phyloP scores from a whole-genome alignment of 2,797 vertebrate genomes.

The Poecile montanus region DNA sequence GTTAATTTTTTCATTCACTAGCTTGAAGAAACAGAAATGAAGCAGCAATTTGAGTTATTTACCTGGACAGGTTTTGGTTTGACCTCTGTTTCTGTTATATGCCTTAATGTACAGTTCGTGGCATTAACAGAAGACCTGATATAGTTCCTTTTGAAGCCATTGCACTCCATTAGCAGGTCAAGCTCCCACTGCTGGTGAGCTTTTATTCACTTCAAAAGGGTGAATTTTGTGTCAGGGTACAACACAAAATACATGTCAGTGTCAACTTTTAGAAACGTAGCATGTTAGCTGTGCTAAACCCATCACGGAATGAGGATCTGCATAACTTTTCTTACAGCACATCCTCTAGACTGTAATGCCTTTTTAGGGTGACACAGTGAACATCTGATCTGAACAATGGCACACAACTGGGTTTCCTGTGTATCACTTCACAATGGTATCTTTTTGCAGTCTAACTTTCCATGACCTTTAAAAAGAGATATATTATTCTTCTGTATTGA shows the following conservation, averaged over 20 bases:
- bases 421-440: background rate
- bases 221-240: background rate
- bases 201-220: background rate
- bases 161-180: background rate
- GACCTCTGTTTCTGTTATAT: background rate
- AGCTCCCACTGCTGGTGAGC: background rate
- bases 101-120: background rate
- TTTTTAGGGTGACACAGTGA: background rate
- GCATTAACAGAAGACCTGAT: background rate
- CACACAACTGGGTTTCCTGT: background rate
- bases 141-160: background rate
- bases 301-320: background rate
- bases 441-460: background rate
- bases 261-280: background rate
- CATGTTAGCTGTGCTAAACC: background rate
- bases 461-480: background rate
- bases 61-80: background rate
- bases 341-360: background rate
- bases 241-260: background rate
- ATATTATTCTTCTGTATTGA: background rate
- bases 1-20: conserved; percentile 24
- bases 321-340: background rate
- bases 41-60: conserved; percentile 44
- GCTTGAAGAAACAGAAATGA: background rate
- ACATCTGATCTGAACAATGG: background rate